A percentile compares a stretch with the other conserved stretches of the same genome.
Conservation (phyloP, 2,113 vertebrate genomes). For the Oryctolagus cuniculus region DNA sequence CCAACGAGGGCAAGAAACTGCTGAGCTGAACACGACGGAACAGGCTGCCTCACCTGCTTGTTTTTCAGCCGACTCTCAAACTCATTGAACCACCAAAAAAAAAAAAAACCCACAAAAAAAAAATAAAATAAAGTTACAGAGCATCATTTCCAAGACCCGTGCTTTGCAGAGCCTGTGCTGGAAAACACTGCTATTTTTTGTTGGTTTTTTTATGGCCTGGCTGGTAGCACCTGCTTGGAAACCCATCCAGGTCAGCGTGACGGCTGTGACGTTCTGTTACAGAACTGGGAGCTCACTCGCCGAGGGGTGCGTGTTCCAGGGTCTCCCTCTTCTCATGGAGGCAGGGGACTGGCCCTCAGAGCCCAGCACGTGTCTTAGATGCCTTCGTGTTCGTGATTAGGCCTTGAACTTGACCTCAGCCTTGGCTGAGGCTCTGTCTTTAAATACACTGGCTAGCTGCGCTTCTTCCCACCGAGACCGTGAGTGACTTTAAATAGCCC, state of each 20-base stretch:
- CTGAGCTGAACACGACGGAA: neutral
- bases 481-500: constrained; percentile 17
- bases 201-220: neutral
- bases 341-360: neutral
- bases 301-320: neutral
- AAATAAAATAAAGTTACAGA: neutral
- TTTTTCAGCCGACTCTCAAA: constrained; percentile 1
- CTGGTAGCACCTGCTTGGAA: constrained; percentile 40
- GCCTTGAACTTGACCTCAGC: neutral
- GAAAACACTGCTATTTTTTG: neutral
- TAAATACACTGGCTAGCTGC: neutral
- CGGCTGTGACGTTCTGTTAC: neutral
- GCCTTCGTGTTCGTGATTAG: neutral
- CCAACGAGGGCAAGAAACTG: neutral
- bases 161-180: neutral
- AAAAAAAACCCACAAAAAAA: no score
- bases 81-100: neutral
- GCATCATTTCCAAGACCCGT: neutral
- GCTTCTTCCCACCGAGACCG: neutral
- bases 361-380: neutral
- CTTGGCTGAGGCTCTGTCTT: neutral
- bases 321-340: neutral
- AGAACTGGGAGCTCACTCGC: neutral
- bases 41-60: neutral
- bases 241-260: neutral